A percentile compares a stretch with the other conserved stretches of the same genome.
Evolutionary conservation across 2,888 invertebrate species (phyloP).

Genomic region (Heliconius sara): DNA sequence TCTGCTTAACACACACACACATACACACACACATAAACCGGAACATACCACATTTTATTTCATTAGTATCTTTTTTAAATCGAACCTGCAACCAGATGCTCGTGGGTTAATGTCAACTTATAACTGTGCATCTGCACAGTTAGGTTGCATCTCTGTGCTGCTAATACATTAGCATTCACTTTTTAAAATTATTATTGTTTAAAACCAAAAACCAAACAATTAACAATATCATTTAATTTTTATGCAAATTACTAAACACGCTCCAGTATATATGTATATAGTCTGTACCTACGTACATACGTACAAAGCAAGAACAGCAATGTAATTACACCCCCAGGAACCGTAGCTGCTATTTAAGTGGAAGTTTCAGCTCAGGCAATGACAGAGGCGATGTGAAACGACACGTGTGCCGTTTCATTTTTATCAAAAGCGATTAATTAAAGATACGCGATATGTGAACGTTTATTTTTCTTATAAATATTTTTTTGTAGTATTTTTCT

Average conservation of each 20-base stretch:
- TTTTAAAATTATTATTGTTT: no score
- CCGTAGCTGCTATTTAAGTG: conserved; percentile 13
- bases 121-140: no score
- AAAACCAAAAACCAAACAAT: background rate
- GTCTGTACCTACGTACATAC: background rate
- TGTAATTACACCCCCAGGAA: conserved; percentile 14
- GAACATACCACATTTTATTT: no score
- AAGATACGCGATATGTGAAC: conserved; percentile 12
- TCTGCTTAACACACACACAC: no score
- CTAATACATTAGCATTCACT: no score
- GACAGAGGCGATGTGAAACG: conserved; percentile 20
- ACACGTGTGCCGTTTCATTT: conserved; percentile 15
- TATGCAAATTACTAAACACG: background rate
- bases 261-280: no score
- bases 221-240: background rate
- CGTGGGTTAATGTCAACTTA: no score
- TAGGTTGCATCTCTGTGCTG: no score
- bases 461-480: background rate
- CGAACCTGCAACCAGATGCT: no score
- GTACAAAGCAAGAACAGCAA: background rate
- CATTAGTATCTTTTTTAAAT: no score
- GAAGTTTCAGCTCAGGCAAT: background rate
- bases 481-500: background rate
- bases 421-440: conserved; percentile 12
- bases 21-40: no score